Conservation (phyloP, 2,113 vertebrate genomes). For the Heloderma charlesbogerti region DNA sequence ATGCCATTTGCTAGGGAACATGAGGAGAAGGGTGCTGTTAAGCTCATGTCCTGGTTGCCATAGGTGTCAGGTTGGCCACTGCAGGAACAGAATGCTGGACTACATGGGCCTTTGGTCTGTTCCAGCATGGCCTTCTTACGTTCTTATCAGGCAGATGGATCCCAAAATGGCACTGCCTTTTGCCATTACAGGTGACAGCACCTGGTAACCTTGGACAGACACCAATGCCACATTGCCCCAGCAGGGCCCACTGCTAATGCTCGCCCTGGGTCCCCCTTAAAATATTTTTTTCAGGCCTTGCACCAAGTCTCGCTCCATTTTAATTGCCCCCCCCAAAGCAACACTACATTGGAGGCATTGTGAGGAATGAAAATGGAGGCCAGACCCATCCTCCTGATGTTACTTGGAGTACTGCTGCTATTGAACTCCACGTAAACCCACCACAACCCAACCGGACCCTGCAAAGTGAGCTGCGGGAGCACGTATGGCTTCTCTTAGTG, state of each 20-base stretch:
- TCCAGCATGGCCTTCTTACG: no score
- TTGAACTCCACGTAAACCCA: neutral
- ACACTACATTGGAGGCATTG: neutral
- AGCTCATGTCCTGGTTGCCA: no score
- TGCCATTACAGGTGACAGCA: neutral
- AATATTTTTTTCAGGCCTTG: neutral
- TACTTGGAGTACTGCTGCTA: neutral
- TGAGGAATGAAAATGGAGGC: neutral
- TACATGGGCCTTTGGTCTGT: no score
- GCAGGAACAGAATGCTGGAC: no score
- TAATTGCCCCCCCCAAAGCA: neutral
- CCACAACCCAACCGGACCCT: neutral
- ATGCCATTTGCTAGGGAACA: no score
- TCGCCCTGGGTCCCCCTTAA: neutral
- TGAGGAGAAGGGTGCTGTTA: no score
- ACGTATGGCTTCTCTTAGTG: neutral
- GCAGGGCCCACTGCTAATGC: neutral
- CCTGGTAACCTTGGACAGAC: neutral
- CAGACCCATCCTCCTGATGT: neutral
- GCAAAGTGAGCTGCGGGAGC: neutral
- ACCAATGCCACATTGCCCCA: neutral
- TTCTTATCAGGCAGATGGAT: no score
- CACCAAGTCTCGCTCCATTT: neutral
- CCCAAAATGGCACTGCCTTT: no score
- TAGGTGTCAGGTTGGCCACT: no score